Evolutionary conservation across 2,888 invertebrate genomes (phyloP), one percentile per base, ranked within the genome.

Genomic region (Beris chalybata): DNA sequence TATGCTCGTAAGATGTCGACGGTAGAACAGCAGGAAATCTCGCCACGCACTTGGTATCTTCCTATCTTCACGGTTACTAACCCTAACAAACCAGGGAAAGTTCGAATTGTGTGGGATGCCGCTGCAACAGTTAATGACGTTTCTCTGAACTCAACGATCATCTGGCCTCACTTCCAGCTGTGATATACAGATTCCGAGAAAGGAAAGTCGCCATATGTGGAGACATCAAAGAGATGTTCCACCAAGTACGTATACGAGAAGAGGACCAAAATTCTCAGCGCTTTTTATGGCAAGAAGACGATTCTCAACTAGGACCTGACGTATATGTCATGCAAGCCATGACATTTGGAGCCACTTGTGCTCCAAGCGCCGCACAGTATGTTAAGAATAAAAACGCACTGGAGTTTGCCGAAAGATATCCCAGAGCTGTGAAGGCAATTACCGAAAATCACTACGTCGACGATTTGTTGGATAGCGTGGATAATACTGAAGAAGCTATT

Each of bases 141-240:
- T 0, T 71, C 71, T 3, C 64, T 77, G 7, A 78, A 78, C 65
- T 73, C 73, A 9, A 43, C 0, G 77, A 78, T 61, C 58, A 76
- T 3, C 68, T 77, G 0, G 70, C 72, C 4, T 72, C 77, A 2
- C 67, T 80, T 30, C 65, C 74, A 0, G 75, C 76, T 4, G 74
- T 79, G 0, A 54, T 80, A n/a, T n/a, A 53, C 67, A 71, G 76
- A 3, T 81, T 81, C 69, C 70, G 79, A 13, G 75, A 76, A 70
- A 65, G 73, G 48, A 70, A 64, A 44, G 66, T 78, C 4, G 79
- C 75, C 3, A 71, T 80, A 3, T 71, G 71, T n/a, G 76, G 72
- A 4, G 74, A 75, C 55, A 73, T 76, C 5, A 71, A 65, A 67
- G 71, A 70, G 70, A 74, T 74, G 74, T 74, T 73, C 55, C 65